These are phyloP conservation scores for Rambutsinella grinnellia DNA, from an alignment of 2,888 invertebrate species.

Conservation along the genomic window DNA sequence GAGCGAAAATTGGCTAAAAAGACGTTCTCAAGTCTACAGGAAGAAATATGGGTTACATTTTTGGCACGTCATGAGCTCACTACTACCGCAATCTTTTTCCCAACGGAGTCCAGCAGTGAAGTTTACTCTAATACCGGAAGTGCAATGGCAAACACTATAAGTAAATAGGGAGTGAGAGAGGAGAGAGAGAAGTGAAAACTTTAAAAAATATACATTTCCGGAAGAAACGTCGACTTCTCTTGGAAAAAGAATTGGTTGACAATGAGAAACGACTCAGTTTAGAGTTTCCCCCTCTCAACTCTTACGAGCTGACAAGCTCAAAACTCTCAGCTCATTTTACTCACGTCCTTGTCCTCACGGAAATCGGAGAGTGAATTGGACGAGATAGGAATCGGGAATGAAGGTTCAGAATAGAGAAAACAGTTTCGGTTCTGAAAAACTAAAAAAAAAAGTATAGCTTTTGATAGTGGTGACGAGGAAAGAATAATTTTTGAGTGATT, in stretches of 20 bases:
- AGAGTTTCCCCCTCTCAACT: neutral
- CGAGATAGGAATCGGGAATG: constrained; percentile 33
- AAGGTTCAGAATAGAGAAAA: neutral
- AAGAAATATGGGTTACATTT: constrained; percentile 61
- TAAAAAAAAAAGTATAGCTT: neutral
- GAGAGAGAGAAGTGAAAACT: too few species aligned
- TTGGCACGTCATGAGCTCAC: constrained; percentile 54
- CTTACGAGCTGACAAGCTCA: too few species aligned
- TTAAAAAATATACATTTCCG: too few species aligned
- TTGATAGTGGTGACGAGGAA: neutral
- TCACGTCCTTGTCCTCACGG: constrained; percentile 4
- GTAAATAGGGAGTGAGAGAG: constrained; percentile 10
- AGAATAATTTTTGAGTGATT: constrained; percentile 15
- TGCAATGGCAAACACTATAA: constrained; percentile 3
- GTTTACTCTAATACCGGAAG: neutral
- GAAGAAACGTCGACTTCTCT: too few species aligned
- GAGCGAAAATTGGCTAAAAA: too few species aligned
- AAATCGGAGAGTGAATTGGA: constrained; percentile 20
- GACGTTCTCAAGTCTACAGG: constrained; percentile 47
- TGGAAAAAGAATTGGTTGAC: too few species aligned
- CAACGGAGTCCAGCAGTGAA: constrained; percentile 20
- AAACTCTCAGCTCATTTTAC: constrained; percentile 5
- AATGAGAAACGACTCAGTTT: constrained; percentile 27
- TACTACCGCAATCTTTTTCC: constrained; percentile 16
- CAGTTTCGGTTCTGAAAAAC: neutral